Evolutionary conservation across 2,888 invertebrate genomes (phyloP).

Genomic region (Andrena marginata): DNA sequence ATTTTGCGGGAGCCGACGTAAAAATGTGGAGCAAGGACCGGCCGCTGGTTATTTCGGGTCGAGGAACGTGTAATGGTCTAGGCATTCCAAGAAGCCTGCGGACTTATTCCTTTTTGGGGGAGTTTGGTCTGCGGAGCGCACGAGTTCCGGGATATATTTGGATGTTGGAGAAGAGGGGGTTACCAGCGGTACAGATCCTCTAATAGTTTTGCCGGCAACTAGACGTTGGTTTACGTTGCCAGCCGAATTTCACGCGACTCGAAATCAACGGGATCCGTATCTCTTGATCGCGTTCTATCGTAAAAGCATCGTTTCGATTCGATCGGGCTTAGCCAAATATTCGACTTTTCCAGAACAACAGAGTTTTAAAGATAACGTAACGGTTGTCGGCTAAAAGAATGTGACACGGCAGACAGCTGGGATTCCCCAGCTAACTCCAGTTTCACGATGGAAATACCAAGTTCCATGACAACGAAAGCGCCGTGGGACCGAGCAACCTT

Average conservation of each 20-base stretch:
- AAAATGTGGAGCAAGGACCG: conserved; percentile 77
- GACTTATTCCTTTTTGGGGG: conserved; percentile 74
- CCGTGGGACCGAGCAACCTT: conserved; percentile 48
- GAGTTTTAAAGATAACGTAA: conserved; percentile 11
- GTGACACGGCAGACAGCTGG: conserved; percentile 31
- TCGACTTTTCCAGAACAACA: neutral
- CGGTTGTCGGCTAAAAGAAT: conserved; percentile 46
- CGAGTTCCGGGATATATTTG: conserved; percentile 74
- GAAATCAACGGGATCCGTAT: neutral
- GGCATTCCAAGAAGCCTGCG: conserved; percentile 72
- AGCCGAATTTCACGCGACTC: neutral
- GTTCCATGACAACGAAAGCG: conserved; percentile 37
- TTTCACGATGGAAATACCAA: conserved; percentile 61
- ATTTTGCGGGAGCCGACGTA: conserved; percentile 53
- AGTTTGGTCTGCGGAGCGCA: conserved; percentile 69
- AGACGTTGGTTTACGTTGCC: conserved; percentile 4
- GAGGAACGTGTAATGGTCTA: conserved; percentile 70
- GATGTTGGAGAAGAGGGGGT: conserved; percentile 41
- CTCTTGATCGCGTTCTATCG: neutral
- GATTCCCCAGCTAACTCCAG: conserved; percentile 61
- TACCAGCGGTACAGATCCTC: neutral
- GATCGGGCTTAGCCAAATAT: neutral
- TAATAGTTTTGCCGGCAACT: conserved; percentile 11
- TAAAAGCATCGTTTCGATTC: neutral
- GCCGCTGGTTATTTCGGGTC: conserved; percentile 65